Evolutionary conservation across 1,140 invertebrate genomes (phyloP), one percentile per base, ranked within the genome.

Genomic region (Micrasema longulum): DNA sequence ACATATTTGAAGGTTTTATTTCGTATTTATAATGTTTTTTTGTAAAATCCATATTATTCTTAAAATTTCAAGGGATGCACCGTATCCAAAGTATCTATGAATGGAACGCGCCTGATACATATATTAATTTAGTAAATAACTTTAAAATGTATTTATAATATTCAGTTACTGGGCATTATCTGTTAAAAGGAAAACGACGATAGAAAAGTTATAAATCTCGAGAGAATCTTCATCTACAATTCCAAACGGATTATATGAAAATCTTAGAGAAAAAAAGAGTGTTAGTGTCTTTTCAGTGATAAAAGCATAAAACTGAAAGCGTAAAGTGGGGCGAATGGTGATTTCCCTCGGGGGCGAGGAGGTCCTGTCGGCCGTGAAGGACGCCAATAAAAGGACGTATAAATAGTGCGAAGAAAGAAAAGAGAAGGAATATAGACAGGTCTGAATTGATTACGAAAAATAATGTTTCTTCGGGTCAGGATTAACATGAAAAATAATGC

Each of bases 241-340:
- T 2, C 3, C 41, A 6, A n/a, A n/a, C n/a, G n/a, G n/a, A n/a
- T n/a, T n/a, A n/a, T n/a, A n/a, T n/a, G n/a, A n/a, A 16, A 45
- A 45, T 45, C 43, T 45, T 45, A 4, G 10, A n/a, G 18, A 57
- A 9, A 38, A 18, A 67, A 67, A 66, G 50, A 52, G 48, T 67
- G 48, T 12, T 53, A 45, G 41, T 48, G 67, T 71, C 48, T 74
- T 69, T 69, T 70, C 62, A 38, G 65, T 45, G 72, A 57, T 60
- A 69, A 74, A 67, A 62, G 57, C 72, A 70, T 74, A 74, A 74
- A 69, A 74, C 41, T 62, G 67, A 71, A 52, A 71, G 72, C 67
- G 53, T 43, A 69, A 66, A 73, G 66, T 50, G 67, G 55, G 20
- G 43, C 62, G 64, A 73, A 50, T 70, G 72, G 68, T 74, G 72